Evolutionary conservation across 2,797 vertebrate genomes (phyloP).

Genomic region (Hozukius guyotensis): DNA sequence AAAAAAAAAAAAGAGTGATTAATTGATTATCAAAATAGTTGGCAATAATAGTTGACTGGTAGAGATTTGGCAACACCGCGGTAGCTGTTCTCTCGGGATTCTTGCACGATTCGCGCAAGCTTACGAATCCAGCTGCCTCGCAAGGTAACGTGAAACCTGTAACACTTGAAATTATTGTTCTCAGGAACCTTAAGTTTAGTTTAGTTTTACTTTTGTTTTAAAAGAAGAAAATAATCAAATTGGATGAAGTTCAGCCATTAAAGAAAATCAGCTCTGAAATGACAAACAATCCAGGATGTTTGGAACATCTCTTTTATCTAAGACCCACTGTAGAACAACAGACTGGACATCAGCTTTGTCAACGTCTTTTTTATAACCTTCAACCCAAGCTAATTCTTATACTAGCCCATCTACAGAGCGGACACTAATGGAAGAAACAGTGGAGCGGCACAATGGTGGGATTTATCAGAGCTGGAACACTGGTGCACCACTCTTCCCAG

Average conservation of each 20-base stretch:
- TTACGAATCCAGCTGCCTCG: no score
- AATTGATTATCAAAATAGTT: no score
- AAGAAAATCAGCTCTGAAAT: background rate
- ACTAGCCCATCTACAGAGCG: conserved; percentile 5
- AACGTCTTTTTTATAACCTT: background rate
- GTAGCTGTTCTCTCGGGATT: no score
- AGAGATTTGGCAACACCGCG: no score
- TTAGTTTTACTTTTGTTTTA: no score
- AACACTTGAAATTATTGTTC: no score
- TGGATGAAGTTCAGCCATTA: background rate
- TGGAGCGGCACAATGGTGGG: conserved; percentile 27
- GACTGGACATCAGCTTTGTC: conserved; percentile 1
- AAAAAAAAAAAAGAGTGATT: no score
- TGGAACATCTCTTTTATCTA: background rate
- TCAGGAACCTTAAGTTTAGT: no score
- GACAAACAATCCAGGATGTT: background rate
- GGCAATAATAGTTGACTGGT: no score
- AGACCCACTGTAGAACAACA: background rate
- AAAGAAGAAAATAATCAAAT: no score
- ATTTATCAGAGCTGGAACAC: conserved; percentile 44
- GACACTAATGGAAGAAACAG: background rate
- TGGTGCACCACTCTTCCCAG: conserved; percentile 12
- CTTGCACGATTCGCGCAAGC: no score
- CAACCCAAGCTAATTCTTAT: background rate
- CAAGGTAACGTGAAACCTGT: no score